phyloP scores from a whole-genome alignment of 1,140 invertebrate genomes.

The Drosophila tani region DNA sequence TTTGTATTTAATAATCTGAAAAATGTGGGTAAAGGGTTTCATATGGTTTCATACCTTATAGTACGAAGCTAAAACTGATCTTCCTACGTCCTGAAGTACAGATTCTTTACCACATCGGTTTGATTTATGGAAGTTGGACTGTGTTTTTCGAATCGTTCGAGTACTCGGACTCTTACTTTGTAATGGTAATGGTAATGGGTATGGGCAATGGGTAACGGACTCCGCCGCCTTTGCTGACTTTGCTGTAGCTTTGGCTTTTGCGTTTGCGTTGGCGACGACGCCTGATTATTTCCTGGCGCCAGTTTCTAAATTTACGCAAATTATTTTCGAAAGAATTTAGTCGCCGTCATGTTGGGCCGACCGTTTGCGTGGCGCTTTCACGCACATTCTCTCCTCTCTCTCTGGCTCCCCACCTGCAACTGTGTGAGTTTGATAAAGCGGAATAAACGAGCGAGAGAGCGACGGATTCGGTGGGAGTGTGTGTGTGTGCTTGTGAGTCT shows the following conservation, averaged over 20 bases:
- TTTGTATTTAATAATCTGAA: too few species aligned
- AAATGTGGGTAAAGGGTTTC: too few species aligned
- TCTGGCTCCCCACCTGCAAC: background rate
- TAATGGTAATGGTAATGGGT: constrained; percentile 45
- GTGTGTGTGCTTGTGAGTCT: constrained; percentile 22
- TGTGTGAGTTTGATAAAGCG: constrained; percentile 38
- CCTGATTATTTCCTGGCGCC: constrained; percentile 84
- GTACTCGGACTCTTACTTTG: constrained; percentile 18
- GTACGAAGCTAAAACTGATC: background rate
- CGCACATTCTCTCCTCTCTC: constrained; percentile 47
- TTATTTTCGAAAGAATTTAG: constrained; percentile 82
- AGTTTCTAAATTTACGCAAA: constrained; percentile 83
- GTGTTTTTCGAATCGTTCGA: constrained; percentile 24
- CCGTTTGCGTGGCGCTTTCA: constrained; percentile 63
- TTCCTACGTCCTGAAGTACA: background rate
- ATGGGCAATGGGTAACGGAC: constrained; percentile 52
- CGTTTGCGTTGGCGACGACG: constrained; percentile 80
- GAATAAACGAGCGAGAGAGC: constrained; percentile 35
- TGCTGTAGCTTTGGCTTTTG: constrained; percentile 39
- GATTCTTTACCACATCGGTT: background rate
- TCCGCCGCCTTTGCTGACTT: constrained; percentile 37
- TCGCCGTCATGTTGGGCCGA: constrained; percentile 72
- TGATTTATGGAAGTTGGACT: background rate
- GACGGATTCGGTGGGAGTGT: constrained; percentile 15
- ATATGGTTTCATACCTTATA: too few species aligned